Evolutionary conservation across 23 tunicate species (phyloP).

Genomic region (Halocynthia aurantium): DNA sequence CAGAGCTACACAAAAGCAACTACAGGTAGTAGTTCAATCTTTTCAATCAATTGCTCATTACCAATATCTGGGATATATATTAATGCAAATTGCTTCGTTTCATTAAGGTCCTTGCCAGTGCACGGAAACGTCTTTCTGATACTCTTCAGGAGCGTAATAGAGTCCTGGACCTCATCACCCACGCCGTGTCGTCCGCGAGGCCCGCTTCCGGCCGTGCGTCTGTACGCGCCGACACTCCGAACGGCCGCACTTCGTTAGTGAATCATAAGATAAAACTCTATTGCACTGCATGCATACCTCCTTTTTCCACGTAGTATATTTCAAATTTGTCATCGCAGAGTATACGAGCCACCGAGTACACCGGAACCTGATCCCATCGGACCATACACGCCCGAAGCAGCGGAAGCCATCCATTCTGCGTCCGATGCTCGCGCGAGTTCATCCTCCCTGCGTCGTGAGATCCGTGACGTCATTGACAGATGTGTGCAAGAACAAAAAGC

Average conservation of each 20-base stretch:
- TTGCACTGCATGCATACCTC: background rate
- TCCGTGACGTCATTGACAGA: constrained; percentile 65
- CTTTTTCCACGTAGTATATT: background rate
- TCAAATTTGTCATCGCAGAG: constrained; percentile 16
- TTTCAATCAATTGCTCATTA: background rate
- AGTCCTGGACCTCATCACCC: constrained; percentile 78
- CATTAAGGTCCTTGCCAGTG: constrained; percentile 42
- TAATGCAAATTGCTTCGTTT: background rate
- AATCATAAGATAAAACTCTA: background rate
- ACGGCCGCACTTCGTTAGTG: constrained; percentile 27
- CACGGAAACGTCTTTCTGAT: constrained; percentile 64
- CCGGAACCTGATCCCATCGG: constrained; percentile 94
- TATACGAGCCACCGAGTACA: constrained; percentile 67
- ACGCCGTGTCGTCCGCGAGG: constrained; percentile 60
- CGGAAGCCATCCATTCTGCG: constrained; percentile 83
- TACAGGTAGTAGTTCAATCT: constrained; percentile 35
- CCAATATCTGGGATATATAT: constrained; percentile 1
- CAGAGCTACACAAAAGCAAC: constrained; percentile 77
- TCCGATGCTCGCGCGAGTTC: constrained; percentile 56
- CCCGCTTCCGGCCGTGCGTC: constrained; percentile 58
- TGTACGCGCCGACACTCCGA: constrained; percentile 1
- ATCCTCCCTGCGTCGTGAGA: constrained; percentile 56
- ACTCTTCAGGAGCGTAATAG: constrained; percentile 75
- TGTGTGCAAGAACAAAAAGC: constrained; percentile 67
- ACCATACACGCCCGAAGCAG: constrained; percentile 86